Evolutionary conservation across 1,140 invertebrate species (phyloP).

Genomic region (Diprion similis): DNA sequence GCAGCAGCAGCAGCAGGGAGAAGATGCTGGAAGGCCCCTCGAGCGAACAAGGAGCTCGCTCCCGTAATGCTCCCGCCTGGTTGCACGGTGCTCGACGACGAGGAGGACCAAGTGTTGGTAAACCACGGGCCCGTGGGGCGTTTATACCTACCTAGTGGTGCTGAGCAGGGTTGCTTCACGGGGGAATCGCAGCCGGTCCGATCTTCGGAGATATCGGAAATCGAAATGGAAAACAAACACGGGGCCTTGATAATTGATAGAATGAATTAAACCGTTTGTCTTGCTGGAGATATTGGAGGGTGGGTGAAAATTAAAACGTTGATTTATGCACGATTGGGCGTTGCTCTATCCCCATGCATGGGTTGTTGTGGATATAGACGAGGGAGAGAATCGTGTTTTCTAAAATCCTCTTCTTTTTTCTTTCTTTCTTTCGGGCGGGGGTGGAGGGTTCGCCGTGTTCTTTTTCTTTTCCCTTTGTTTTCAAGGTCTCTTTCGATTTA

Average conservation of each 20-base stretch:
- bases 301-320: not conserved
- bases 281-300: not conserved
- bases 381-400: not conserved
- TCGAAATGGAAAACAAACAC: constrained; percentile 5
- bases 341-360: not conserved
- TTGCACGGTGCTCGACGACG: too few species aligned
- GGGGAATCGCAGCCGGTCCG: too few species aligned
- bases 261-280: constrained; percentile 8
- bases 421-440: not conserved
- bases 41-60: constrained; percentile 4
- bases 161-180: too few species aligned
- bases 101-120: too few species aligned
- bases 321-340: not conserved
- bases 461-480: constrained; percentile 41
- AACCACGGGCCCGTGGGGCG: too few species aligned
- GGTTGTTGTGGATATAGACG: not conserved
- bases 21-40: not conserved
- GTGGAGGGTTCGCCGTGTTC: not conserved
- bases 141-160: too few species aligned
- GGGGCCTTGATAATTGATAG: not conserved
- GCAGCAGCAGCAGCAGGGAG: constrained; percentile 22
- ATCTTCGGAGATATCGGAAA: not conserved
- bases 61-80: not conserved
- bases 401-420: not conserved
- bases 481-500: constrained; percentile 49